phyloP scores from a whole-genome alignment of 1,140 invertebrate species.

The Andricus grossulariae region DNA sequence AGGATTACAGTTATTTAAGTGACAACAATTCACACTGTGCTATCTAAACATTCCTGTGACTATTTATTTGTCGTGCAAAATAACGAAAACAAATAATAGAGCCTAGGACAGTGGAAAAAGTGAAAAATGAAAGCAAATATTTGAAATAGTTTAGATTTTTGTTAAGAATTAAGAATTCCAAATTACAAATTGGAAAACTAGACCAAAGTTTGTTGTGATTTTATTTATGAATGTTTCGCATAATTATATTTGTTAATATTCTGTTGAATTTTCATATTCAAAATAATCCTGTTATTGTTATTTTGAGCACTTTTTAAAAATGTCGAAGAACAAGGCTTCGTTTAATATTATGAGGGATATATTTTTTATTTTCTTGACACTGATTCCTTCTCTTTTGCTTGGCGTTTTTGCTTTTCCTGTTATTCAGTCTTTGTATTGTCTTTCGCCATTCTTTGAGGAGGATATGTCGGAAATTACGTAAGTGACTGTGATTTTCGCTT shows the following conservation, averaged over 20 bases:
- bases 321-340: conserved; percentile 55
- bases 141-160: neutral
- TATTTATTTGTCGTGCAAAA: neutral
- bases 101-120: neutral
- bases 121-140: neutral
- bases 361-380: conserved; percentile 61
- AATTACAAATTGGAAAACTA: no score
- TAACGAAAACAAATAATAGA: no score
- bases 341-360: conserved; percentile 53
- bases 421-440: conserved; percentile 66
- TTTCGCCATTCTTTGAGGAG: conserved; percentile 67
- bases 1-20: neutral
- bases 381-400: conserved; percentile 68
- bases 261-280: neutral
- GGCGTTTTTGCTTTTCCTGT: conserved; percentile 63
- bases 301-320: conserved; percentile 40
- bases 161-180: neutral
- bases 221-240: neutral
- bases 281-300: neutral
- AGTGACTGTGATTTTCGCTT: conserved; percentile 1
- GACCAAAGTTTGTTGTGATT: no score
- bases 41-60: neutral
- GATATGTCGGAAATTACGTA: conserved; percentile 29
- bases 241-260: neutral
- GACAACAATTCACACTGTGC: neutral